These are phyloP conservation scores for Lithophane ornitopus DNA, from an alignment of 2,888 invertebrate species.

Conservation along the genomic window DNA sequence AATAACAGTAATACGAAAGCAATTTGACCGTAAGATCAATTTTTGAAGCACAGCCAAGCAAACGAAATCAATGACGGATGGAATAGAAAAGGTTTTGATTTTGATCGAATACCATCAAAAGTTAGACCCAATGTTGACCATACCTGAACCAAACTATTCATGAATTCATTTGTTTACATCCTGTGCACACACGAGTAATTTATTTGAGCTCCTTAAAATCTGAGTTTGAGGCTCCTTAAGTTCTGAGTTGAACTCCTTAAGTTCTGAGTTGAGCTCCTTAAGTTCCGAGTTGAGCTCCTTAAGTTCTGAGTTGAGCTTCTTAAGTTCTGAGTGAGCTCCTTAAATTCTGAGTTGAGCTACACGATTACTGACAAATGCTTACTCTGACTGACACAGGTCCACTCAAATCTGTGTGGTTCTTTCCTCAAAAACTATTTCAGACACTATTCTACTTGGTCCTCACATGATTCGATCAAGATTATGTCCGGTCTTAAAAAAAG, in stretches of 20 bases:
- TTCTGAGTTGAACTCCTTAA: neutral
- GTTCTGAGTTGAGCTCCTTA: neutral
- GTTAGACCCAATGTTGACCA: neutral
- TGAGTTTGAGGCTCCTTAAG: neutral
- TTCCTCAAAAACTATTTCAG: no score
- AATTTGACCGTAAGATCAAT: neutral
- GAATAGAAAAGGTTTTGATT: neutral
- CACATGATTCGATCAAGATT: no score
- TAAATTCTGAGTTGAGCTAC: neutral
- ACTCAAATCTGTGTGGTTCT: no score
- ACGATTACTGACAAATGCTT: neutral
- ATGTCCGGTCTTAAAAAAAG: no score
- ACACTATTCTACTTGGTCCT: no score
- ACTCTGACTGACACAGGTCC: no score
- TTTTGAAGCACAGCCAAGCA: neutral
- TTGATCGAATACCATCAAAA: constrained; percentile 1
- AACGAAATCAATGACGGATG: constrained; percentile 3
- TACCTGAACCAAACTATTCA: neutral
- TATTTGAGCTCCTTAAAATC: neutral
- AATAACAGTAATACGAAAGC: neutral
- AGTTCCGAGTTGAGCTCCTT: neutral
- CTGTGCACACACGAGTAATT: neutral
- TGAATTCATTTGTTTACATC: constrained; percentile 1
- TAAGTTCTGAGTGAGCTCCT: neutral
- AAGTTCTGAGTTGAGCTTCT: neutral